Percentiles rank a stretch among this genome's conserved stretches.
These are phyloP conservation scores for Perca flavescens DNA, from an alignment of 2,113 vertebrate genomes.

Conservation along the genomic window DNA sequence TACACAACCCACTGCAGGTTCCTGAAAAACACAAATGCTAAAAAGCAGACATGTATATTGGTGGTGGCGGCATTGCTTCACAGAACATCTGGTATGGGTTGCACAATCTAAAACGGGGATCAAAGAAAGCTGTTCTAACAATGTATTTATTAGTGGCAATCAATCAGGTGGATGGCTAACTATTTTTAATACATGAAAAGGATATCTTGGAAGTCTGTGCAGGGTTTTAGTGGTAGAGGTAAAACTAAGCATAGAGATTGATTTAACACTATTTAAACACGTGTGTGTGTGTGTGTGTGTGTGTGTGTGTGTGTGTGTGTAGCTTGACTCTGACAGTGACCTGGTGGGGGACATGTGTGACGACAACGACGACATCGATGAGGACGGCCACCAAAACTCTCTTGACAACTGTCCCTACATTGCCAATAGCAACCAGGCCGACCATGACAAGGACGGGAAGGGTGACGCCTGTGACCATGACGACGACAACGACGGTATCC, in stretches of 20 bases:
- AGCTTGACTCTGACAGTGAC: conserved; percentile 94
- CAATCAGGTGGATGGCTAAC: background rate
- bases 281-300: background rate
- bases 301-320: conserved; percentile 17
- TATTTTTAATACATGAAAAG: background rate
- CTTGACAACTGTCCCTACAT: conserved; percentile 97
- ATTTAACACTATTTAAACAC: background rate
- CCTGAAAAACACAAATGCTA: background rate
- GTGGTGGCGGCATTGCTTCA: background rate
- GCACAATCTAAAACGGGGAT: background rate
- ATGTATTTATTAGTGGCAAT: conserved; percentile 19
- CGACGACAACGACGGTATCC: conserved; percentile 95
- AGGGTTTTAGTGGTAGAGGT: background rate
- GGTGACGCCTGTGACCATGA: conserved; percentile 95
- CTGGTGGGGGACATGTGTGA: conserved; percentile 96
- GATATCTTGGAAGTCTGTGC: background rate
- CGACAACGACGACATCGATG: conserved; percentile 94
- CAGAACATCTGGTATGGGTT: conserved; percentile 22
- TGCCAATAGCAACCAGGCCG: conserved; percentile 94
- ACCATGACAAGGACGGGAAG: conserved; percentile 93
- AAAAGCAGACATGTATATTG: background rate
- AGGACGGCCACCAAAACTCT: conserved; percentile 97
- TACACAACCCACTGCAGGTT: conserved; percentile 96
- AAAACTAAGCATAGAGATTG: background rate
- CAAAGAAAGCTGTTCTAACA: background rate